Evolutionary conservation across 2,888 invertebrate genomes (phyloP), one percentile per base, ranked within the genome.

Genomic region (Poecilus cupreus): DNA sequence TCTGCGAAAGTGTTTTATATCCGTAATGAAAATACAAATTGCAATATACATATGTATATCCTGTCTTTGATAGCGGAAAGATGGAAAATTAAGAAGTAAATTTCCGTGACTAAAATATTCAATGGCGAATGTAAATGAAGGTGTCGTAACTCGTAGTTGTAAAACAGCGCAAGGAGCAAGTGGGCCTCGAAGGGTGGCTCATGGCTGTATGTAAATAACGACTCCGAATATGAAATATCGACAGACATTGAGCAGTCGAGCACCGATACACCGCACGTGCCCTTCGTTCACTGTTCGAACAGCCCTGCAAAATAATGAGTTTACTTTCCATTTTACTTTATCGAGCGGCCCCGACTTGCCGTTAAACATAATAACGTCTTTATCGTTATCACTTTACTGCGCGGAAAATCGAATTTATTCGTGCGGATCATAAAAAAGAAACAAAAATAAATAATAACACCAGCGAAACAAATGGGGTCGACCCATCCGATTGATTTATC

Each of bases 311-410:
- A 78, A 78, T 78, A 78, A 78, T 78, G 78, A 78, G 78, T 78
- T 78, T 78, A 78, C 78, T 78, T 78, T 78, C 64, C 78, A 78
- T 78, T 78, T 49, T 78, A 78, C 60, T 78, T 68, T 78, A 68
- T 78, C 64, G 78, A 68, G 22, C 60, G 24, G 26, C 22, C 46
- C 49, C 78, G 64, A 46, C 78, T 22, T 78, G 46, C 68, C 78
- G 78, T 64, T 78, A 78, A 78, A 78, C 78, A 78, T 78, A 78
- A 78, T 78, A 78, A 78, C 78, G 78, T 78, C 78, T 78, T 64
- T 78, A 78, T 78, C 78, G 78, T 78, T 78, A 78, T 78, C 78
- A 78, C 64, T 78, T 78, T 78, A 78, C 78, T 78, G 64, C 68
- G 49, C 64, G 78, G 78, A 78, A 78, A 78, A 78, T 26, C 64